phyloP scores from a whole-genome alignment of 2,113 vertebrate genomes.

The Rissa tridactyla region DNA sequence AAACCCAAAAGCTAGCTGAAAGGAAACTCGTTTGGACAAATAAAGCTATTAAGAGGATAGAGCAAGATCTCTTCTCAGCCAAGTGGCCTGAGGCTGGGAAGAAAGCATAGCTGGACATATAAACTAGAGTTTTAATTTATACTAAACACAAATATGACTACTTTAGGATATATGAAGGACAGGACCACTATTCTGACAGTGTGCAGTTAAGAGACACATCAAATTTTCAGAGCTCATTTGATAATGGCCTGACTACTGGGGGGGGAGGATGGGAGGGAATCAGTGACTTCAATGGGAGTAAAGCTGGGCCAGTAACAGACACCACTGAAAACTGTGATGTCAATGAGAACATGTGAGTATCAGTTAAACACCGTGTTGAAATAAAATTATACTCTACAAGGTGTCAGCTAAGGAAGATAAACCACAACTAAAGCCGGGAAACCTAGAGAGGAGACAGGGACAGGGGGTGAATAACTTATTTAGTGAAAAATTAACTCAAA shows the following conservation, averaged over 20 bases:
- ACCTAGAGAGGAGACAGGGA: not conserved
- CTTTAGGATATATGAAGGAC: not conserved
- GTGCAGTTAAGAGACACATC: not conserved
- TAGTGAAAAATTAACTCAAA: slow-evolving; percentile 1
- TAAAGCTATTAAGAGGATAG: not conserved
- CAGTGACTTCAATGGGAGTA: not conserved
- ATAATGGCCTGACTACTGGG: not conserved
- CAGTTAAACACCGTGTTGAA: not conserved
- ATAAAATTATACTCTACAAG: not conserved
- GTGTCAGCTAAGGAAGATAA: not conserved
- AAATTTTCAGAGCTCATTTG: not conserved
- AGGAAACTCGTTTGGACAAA: not conserved
- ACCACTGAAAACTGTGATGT: not conserved
- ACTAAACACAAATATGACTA: not conserved
- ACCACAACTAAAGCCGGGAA: not conserved
- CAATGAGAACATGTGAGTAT: not conserved
- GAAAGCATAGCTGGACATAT: not conserved
- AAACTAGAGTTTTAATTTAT: not conserved
- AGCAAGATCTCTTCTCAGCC: not conserved
- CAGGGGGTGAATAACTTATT: not conserved
- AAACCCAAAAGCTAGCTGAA: not conserved
- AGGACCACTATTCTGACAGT: not conserved
- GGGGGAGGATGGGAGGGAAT: accelerated
- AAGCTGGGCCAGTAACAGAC: not conserved
- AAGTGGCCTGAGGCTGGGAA: not conserved